Evolutionary conservation across 2,113 vertebrate genomes (phyloP).

Genomic region (Balaenoptera acutorostrata): DNA sequence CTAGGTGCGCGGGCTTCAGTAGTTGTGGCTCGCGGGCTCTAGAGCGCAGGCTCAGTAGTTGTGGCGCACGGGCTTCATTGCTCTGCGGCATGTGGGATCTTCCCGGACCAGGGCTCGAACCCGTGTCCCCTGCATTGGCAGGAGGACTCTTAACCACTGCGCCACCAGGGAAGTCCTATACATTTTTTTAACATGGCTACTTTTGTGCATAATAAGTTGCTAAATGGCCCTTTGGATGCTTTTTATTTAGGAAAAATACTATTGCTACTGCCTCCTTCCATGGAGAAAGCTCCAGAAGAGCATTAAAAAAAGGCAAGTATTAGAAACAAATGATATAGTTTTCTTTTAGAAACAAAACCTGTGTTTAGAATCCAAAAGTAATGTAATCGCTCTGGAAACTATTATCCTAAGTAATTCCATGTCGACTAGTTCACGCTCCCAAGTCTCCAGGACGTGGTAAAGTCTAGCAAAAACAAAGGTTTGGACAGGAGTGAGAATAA

Average conservation of each 20-base stretch:
- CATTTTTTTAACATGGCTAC: background rate
- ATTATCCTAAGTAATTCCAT: slow-evolving; percentile 58
- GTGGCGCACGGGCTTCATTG: too few relatives aligned
- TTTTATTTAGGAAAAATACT: slow-evolving; percentile 50
- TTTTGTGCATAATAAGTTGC: background rate
- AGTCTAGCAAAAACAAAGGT: slow-evolving; percentile 46
- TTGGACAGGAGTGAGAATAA: background rate
- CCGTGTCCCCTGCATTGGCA: too few relatives aligned
- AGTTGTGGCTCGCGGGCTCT: too few relatives aligned
- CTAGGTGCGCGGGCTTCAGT: too few relatives aligned
- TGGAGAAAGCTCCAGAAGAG: slow-evolving; percentile 6
- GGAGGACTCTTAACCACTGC: too few relatives aligned
- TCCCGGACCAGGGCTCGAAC: too few relatives aligned
- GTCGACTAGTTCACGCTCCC: slow-evolving; percentile 44
- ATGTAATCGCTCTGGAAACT: slow-evolving; percentile 65
- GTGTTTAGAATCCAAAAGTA: slow-evolving; percentile 64
- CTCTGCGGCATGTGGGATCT: too few relatives aligned
- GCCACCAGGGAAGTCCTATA: too few relatives aligned
- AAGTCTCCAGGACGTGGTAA: slow-evolving; percentile 22
- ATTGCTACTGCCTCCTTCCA: slow-evolving; percentile 6
- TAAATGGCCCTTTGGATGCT: background rate
- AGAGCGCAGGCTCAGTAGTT: too few relatives aligned
- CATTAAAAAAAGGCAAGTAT: background rate
- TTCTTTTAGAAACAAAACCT: slow-evolving; percentile 59
- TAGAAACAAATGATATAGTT: slow-evolving; percentile 56